Evolutionary conservation across 2,113 vertebrate genomes (phyloP).

Genomic region (Neofelis nebulosa): DNA sequence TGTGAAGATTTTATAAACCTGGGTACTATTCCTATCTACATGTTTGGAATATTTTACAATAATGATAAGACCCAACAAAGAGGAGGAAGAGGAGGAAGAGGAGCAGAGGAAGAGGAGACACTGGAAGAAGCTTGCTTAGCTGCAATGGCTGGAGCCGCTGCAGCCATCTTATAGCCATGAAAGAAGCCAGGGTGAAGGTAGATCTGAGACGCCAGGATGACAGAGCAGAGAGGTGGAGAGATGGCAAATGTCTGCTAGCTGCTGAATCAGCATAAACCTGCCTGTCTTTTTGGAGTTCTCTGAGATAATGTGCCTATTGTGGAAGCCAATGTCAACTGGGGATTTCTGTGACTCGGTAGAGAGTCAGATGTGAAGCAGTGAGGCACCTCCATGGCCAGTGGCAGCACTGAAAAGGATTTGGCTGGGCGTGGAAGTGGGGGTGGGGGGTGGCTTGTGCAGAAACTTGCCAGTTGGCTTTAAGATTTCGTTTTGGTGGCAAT

Average conservation of each 20-base stretch:
- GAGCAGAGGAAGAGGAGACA: background rate
- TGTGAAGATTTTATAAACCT: background rate
- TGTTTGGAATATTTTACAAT: background rate
- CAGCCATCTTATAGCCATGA: background rate
- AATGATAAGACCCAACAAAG: background rate
- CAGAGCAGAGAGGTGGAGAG: background rate
- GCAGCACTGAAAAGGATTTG: background rate
- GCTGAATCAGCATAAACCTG: background rate
- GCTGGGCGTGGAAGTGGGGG: background rate
- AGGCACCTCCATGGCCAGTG: background rate
- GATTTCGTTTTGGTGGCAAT: background rate
- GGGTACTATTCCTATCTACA: background rate
- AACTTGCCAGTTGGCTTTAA: background rate
- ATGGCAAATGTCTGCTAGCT: background rate
- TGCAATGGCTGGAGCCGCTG: background rate
- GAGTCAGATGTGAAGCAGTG: background rate
- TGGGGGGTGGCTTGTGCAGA: background rate
- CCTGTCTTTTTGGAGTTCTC: background rate
- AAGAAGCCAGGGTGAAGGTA: background rate
- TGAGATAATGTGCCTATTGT: background rate
- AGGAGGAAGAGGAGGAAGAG: background rate
- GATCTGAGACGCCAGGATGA: background rate
- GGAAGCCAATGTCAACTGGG: background rate
- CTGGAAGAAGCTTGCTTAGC: background rate
- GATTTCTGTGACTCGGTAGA: background rate